Base-by-base conservation (phyloP, 2,113 vertebrate species). In the Columba janthina region DNA sequence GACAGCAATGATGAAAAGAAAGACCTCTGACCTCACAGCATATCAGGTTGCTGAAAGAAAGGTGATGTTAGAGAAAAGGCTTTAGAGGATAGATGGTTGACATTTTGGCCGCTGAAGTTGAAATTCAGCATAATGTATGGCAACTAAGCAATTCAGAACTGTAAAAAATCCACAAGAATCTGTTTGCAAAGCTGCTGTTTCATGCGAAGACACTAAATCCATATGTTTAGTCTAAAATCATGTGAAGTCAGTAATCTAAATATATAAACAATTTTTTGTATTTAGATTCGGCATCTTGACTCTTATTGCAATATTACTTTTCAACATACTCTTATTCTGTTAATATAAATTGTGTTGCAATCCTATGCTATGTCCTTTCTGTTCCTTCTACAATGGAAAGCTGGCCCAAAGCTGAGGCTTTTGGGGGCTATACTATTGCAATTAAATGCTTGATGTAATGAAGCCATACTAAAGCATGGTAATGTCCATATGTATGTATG, bases 401-500 rank as follows among this genome's bases (percentile, higher is more conserved):
- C 3, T 62, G 31, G 5, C n/a, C n/a, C 54, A 90, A 73, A 93
- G 9, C 36, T 34, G 17, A 42, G 25, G 7, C 15, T 81, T 89
- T 50, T 29, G n/a, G 28, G n/a, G 10, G 9, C 22, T 54, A 6
- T 16, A 48, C 18, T 29, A 9, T 24, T 40, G 21, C 9, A 69
- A 15, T 66, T 22, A 64, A 85, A 50, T 56, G 64, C 25, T 58
- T 78, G 13, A 42, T 46, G 10, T 36, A 58, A 50, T 15, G 25
- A 58, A 77, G 17, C 13, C 19, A 2, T 56, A 29, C 12, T 31
- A 16, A n/a, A n/a, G 17, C 11, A 24, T 60, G 61, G 31, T 3
- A 29, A 11, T 11, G 19, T 61, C 12, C 11, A 1, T 50, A 8
- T 0, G 0, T 42, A n/a, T 1, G 0, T 42, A 46, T 29, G 2